Percentiles rank a stretch among this genome's conserved stretches.
Conservation (phyloP, 35 echinoderm and acorn worm genomes). For the Lytechinus pictus region DNA sequence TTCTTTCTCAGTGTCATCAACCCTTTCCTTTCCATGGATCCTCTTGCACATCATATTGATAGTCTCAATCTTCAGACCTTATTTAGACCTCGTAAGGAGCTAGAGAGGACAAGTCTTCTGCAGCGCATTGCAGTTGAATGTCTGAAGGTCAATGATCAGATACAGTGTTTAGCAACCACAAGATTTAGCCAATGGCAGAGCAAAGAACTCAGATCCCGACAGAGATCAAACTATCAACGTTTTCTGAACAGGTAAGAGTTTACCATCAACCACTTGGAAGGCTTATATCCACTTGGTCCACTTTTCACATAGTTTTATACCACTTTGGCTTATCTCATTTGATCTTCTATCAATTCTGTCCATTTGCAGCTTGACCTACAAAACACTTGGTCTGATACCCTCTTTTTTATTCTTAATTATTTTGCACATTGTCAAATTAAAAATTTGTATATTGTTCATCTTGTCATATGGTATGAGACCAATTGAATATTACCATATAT, state of each 20-base stretch:
- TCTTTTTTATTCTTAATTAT: too few relatives aligned
- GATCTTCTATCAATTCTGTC: too few relatives aligned
- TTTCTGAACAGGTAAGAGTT: slow-evolving; percentile 74
- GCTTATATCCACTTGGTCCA: too few relatives aligned
- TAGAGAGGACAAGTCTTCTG: slow-evolving; percentile 67
- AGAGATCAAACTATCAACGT: slow-evolving; percentile 82
- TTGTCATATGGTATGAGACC: too few relatives aligned
- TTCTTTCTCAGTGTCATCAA: slow-evolving; percentile 8
- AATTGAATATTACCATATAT: too few relatives aligned
- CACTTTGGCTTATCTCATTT: too few relatives aligned
- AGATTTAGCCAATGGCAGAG: slow-evolving; percentile 73
- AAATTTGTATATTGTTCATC: too few relatives aligned
- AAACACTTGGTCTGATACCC: too few relatives aligned
- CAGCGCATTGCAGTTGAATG: slow-evolving; percentile 65
- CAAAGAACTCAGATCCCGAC: slow-evolving; percentile 82
- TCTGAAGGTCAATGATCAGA: slow-evolving; percentile 51
- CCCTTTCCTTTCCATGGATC: slow-evolving; percentile 15
- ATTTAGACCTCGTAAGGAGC: slow-evolving; percentile 71
- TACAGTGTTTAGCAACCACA: slow-evolving; percentile 48
- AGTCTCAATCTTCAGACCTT: slow-evolving; percentile 52
- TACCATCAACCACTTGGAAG: too few relatives aligned
- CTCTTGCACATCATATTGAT: background rate
- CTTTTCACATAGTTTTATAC: too few relatives aligned
- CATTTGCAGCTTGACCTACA: too few relatives aligned
- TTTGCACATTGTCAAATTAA: too few relatives aligned